Evolutionary conservation across 2,797 vertebrate genomes (phyloP), one percentile per base, ranked within the genome.

Genomic region (Brachymystax lenok): DNA sequence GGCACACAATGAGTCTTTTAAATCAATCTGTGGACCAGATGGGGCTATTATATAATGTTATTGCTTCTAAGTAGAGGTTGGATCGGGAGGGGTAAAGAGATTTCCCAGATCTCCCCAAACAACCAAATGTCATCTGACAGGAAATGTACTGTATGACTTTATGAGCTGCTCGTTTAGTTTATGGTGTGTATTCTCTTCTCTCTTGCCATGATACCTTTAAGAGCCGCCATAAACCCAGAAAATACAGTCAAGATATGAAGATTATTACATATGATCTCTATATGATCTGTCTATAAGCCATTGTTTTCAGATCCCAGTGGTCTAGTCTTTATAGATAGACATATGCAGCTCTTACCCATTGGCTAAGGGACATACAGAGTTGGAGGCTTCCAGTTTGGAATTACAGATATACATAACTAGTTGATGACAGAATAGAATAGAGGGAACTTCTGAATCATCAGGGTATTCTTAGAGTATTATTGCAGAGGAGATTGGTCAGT

Each of bases 21-120:
- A 88, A 86, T 85, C 82, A 76, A 84, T 80, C 80, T 74, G 83
- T 77, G 73, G 86, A 85, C 84, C 93, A 94, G 92, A 93, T 93
- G 91, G 90, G 51, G 66, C 64, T 67, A 82, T 94, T 92, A 92
- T 82, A 78, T 93, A 93, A 93, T 83, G n/a, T 33, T 84, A 83
- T 84, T 90, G 89, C 87, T 80, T 78, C 79, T 85, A 88, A 91
- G 87, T 74, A 87, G 80, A 89, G 81, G 79, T 83, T 80, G 77
- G 77, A 69, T 46, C 35, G 61, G 80, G 84, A 46, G 35, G 13
- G 74, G 70, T 54, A 75, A 79, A 46, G 40, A 78, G 78, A 80
- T 87, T 86, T 88, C 90, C 88, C 89, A 90, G 89, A 91, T 90
- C 91, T 91, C 52, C 71, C 82, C 87, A 68, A 52, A 74, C 59